Evolutionary conservation across 1,140 invertebrate genomes (phyloP), one percentile per base, ranked within the genome.

Genomic region (Zaprionus camerounensis): DNA sequence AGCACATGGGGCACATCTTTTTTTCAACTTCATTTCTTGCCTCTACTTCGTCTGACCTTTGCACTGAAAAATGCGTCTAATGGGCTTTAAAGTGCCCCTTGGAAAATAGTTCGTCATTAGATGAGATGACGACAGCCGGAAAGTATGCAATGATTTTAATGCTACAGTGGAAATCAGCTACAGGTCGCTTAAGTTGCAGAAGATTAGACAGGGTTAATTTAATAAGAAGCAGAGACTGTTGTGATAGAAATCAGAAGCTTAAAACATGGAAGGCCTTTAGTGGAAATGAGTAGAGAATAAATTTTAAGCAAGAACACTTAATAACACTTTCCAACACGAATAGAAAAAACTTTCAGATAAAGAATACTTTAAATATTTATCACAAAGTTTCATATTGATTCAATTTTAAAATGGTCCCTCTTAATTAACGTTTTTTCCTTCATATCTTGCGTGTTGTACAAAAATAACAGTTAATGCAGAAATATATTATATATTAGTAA

Each of bases 31-130:
- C 2, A 31, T 31, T 31, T 31, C 31, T 64, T 22, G 17, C 53
- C 26, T 13, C 46, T 11, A 13, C 20, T 24, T 46, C 41, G 46
- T 24, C 71, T 90, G 84, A 88, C 85, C 84, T 88, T 88, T 88
- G 66, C 64, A 49, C 69, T 62, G n/a, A 61, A 57, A 67, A 56
- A 56, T 76, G 74, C 70, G 58, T 72, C 63, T 72, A 76, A 76
- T 76, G 46, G 55, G 22, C 31, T 65, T 71, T 71, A 76, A 71
- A 76, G 57, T 72, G 63, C 46, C 22, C n/a, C 41, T 38, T 26
- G 20, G 11, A 11, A 71, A 66, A 34, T 56, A 13, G 26, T 36
- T n/a, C 57, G 57, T 41, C 13, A 61, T 44, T 41, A 46, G 17
- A 11, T 22, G 15, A 64, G 22, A 28, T 67, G 55, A 67, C 63